phyloP scores from a whole-genome alignment of 2,113 vertebrate genomes.

The Prionailurus viverrinus region DNA sequence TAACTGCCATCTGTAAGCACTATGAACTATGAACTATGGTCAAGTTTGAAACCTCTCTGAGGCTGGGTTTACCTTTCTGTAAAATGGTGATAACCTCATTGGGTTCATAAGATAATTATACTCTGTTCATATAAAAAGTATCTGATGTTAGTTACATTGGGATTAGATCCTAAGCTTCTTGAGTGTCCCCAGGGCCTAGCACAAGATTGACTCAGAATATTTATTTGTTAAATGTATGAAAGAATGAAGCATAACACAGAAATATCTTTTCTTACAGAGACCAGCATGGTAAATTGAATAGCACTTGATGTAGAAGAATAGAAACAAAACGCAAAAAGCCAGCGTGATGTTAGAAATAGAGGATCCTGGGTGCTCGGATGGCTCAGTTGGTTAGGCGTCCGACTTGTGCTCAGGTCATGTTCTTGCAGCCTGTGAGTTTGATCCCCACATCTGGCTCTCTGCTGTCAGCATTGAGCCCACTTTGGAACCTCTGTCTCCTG shows the following conservation, averaged over 20 bases:
- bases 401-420: too few relatives aligned
- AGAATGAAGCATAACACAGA: background rate
- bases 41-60: background rate
- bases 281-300: background rate
- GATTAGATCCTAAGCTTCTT: background rate
- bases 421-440: too few relatives aligned
- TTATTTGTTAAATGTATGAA: constrained; percentile 20
- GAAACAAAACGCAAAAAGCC: background rate
- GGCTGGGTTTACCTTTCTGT: background rate
- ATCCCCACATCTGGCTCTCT: too few relatives aligned
- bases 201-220: background rate
- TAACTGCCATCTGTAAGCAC: background rate
- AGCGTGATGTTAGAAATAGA: background rate
- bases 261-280: background rate
- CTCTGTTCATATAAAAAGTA: background rate
- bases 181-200: background rate
- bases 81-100: background rate
- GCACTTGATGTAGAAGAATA: background rate
- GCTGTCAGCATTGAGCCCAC: too few relatives aligned
- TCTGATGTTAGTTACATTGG: background rate
- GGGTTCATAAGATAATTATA: background rate
- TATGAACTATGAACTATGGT: background rate
- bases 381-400: too few relatives aligned
- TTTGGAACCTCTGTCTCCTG: too few relatives aligned
- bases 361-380: background rate